Evolutionary conservation across 2,888 invertebrate genomes (phyloP), one percentile per base, ranked within the genome.

Genomic region (Sinelater perroti): DNA sequence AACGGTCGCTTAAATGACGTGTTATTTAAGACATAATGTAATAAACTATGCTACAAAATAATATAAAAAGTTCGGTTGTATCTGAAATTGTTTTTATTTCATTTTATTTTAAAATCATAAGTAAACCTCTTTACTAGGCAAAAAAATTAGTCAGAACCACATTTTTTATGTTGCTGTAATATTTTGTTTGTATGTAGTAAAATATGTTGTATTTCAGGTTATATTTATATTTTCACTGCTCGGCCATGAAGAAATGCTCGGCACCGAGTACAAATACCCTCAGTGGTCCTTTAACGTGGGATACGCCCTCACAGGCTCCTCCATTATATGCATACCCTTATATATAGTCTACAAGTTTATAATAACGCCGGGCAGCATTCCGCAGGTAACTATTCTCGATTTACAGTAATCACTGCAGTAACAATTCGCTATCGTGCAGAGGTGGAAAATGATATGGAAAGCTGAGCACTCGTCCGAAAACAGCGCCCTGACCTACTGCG

Each of bases 151-250:
- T n/a, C n/a, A n/a, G n/a, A n/a, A n/a, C n/a, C n/a, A n/a, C n/a
- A n/a, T n/a, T n/a, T n/a, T n/a, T n/a, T n/a, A n/a, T n/a, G n/a
- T n/a, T n/a, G n/a, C n/a, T n/a, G n/a, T n/a, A n/a, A n/a, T n/a
- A n/a, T n/a, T n/a, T n/a, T n/a, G n/a, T n/a, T n/a, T n/a, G n/a
- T n/a, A n/a, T n/a, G n/a, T n/a, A n/a, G n/a, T n/a, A n/a, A n/a
- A n/a, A n/a, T n/a, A n/a, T n/a, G n/a, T n/a, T n/a, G n/a, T n/a
- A 2, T 36, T 21, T 75, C 74, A 89, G 89, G 80, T 86, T 8
- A 89, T 95, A 60, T 94, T 95, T 78, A 85, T 93, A 57, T 90
- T 91, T 78, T 93, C 93, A 0, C 81, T 95, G 61, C 77, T 90
- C 70, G 87, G 88, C 5, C 91, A 93, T 73, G 86, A 90, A 73